Percentiles rank a stretch among this genome's conserved stretches.
These are phyloP conservation scores for Bucorvus abyssinicus DNA, from an alignment of 2,797 vertebrate species.

Conservation along the genomic window DNA sequence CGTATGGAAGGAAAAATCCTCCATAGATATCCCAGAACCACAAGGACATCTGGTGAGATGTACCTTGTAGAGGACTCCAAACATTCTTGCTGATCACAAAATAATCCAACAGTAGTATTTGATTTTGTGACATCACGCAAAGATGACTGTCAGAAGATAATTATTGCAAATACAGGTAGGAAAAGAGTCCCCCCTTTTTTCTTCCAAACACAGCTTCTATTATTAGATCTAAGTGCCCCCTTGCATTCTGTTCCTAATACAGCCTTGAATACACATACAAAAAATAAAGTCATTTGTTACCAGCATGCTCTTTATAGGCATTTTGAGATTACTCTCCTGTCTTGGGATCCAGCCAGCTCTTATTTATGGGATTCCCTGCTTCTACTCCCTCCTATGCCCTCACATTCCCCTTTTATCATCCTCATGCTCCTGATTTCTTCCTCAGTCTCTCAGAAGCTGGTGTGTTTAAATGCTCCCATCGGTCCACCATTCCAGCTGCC, in stretches of 20 bases:
- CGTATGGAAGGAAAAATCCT: background rate
- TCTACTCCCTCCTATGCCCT: background rate
- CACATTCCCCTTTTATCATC: background rate
- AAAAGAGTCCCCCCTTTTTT: background rate
- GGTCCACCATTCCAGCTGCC: background rate
- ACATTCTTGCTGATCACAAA: background rate
- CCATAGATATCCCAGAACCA: background rate
- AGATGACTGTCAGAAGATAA: background rate
- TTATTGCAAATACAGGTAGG: background rate
- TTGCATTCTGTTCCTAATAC: background rate
- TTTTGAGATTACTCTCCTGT: background rate
- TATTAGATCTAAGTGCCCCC: background rate
- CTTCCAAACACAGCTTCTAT: background rate
- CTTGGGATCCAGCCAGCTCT: background rate
- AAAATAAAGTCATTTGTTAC: background rate
- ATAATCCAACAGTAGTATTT: background rate
- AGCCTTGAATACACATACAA: background rate
- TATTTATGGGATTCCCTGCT: background rate
- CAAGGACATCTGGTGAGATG: background rate
- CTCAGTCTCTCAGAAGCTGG: background rate
- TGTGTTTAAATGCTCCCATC: background rate
- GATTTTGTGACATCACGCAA: background rate
- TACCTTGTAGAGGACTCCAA: background rate
- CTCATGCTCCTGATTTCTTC: background rate
- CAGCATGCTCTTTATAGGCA: background rate